These are phyloP conservation scores for Pseudomyrmex pallidus DNA, from an alignment of 1,140 invertebrate species.

Conservation along the genomic window DNA sequence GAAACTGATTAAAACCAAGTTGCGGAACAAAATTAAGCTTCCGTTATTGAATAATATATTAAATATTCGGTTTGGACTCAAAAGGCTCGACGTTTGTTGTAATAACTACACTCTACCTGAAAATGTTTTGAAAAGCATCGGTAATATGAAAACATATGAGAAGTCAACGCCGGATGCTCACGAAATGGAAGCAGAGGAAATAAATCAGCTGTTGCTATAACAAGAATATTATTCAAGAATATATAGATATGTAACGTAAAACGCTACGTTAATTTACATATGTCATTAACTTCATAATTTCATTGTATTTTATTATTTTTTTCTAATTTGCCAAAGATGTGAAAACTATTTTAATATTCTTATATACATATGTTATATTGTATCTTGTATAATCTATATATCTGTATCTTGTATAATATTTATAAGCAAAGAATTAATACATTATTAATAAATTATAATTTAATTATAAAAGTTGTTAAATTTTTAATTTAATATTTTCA, in stretches of 20 bases:
- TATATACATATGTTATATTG: too few relatives aligned
- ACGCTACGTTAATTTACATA: too few relatives aligned
- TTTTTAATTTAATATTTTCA: not conserved
- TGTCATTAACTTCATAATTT: too few relatives aligned
- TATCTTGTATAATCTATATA: too few relatives aligned
- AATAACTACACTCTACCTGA: conserved; percentile 9
- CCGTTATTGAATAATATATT: conserved; percentile 19
- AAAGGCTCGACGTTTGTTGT: conserved; percentile 1
- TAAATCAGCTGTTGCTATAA: conserved; percentile 10
- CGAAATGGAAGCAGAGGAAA: not conserved
- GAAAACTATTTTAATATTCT: too few relatives aligned
- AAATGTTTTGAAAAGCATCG: conserved; percentile 5
- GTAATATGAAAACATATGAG: conserved; percentile 1
- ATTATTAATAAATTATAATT: not conserved
- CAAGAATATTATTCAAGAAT: not conserved
- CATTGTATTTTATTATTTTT: too few relatives aligned
- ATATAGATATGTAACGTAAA: too few relatives aligned
- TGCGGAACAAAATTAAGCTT: conserved; percentile 9
- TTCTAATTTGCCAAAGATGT: too few relatives aligned
- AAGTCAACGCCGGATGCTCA: not conserved
- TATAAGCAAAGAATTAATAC: too few relatives aligned
- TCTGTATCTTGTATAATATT: too few relatives aligned
- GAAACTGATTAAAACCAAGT: conserved; percentile 13
- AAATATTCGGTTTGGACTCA: not conserved
- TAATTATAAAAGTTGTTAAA: not conserved